Conservation (phyloP, 2,113 vertebrate genomes). For the Eurystomus gularis region DNA sequence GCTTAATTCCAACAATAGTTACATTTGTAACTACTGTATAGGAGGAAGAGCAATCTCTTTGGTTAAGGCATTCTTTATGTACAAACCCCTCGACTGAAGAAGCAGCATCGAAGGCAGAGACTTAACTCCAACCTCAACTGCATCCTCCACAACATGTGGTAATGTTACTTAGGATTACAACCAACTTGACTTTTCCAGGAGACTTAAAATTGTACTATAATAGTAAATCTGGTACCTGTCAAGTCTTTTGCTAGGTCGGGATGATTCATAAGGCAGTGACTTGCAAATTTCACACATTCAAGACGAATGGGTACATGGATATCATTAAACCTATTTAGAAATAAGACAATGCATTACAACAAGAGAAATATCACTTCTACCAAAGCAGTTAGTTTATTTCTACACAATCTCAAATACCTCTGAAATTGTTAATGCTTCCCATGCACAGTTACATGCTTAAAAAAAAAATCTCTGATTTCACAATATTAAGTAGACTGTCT, state of each 20-base stretch:
- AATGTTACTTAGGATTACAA: background rate
- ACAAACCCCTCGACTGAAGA: background rate
- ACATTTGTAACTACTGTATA: background rate
- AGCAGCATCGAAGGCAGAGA: background rate
- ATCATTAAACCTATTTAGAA: slow-evolving; percentile 90
- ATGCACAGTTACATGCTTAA: background rate
- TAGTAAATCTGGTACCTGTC: slow-evolving; percentile 78
- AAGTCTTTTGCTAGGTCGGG: slow-evolving; percentile 97
- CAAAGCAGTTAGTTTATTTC: background rate
- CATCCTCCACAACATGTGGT: background rate
- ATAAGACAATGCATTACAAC: slow-evolving; percentile 29
- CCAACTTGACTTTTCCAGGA: background rate
- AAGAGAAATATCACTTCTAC: background rate
- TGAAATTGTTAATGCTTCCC: background rate
- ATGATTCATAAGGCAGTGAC: slow-evolving; percentile 98
- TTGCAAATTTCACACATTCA: slow-evolving; percentile 98
- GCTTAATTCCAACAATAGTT: background rate
- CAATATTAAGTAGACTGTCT: background rate
- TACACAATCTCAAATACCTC: background rate
- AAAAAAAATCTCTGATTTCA: background rate
- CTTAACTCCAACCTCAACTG: background rate
- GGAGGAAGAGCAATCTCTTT: background rate
- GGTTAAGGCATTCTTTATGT: background rate
- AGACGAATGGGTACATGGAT: slow-evolving; percentile 98
- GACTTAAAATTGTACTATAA: background rate